Base-by-base conservation (phyloP, 2,113 vertebrate species). In the Neotragus moschatus region DNA sequence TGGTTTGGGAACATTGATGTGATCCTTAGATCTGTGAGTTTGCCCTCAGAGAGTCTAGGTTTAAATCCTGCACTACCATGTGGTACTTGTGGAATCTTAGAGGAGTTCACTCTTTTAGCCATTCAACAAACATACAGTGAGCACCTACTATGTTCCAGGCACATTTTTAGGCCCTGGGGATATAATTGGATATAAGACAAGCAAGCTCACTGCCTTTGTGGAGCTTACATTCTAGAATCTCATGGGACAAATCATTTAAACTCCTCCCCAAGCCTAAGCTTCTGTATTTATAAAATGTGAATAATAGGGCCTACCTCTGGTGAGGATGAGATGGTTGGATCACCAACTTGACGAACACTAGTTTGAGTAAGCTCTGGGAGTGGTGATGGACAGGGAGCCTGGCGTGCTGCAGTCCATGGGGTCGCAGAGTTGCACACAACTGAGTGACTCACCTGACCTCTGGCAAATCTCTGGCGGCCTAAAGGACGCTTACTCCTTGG, bases 121-220 rank as follows among this genome's bases (percentile, higher is more conserved):
- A 63, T 77, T 95, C 93, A 84, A 56, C 70, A 91, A 88, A 77
- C 17, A 58, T 26, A 10, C 33, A 43, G 4, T 4, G 56, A 61
- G 26, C 23, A 70, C 19, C 28, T 39, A 45, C 12, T 66, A 26
- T 30, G 33, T 61, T 45, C 36, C n/a, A 45, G 58, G 66, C 36
- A 73, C n/a, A 43, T 93, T 98, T 92, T 45, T 90, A 94, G 86
- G n/a, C 16, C 43, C 51, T 53, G 60, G 4, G 17, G 8, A 49
- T 84, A 33, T 15, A 66, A 73, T 3, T 30, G 39, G 39, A 60
- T 89, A 30, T 19, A 90, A 91, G 39, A 73, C 30, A 92, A 56
- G 45, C 26, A 70, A 53, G 12, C 30, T 36, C 25, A 47, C 17
- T 25, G 28, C 26, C 28, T 5, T 23, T 66, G 4, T 39, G 49